Percentiles rank a stretch among this genome's conserved stretches.
Evolutionary conservation across 2,113 vertebrate genomes (phyloP).

Genomic region (mouse (Mus musculus)): DNA sequence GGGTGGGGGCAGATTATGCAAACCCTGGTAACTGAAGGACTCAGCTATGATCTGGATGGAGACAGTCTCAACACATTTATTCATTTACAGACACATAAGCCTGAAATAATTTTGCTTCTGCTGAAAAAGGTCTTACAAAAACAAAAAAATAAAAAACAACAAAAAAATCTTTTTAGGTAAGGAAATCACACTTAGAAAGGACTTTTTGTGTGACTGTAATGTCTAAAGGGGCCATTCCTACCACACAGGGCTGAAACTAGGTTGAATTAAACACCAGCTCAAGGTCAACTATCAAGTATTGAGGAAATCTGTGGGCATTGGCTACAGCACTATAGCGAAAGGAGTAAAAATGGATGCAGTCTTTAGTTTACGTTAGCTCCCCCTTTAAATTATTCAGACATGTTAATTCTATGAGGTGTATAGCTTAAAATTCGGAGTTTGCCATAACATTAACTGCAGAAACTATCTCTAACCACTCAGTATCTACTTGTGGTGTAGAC

Average conservation of each 20-base stretch:
- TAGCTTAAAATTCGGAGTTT: slow-evolving; percentile 26
- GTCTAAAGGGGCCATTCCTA: not conserved
- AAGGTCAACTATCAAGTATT: not conserved
- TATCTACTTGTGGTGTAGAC: not conserved
- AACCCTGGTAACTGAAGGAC: not conserved
- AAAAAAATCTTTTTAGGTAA: not conserved
- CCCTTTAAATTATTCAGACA: not conserved
- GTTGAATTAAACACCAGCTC: not conserved
- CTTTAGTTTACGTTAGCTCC: not conserved
- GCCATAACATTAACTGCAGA: not conserved
- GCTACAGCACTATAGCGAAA: not conserved
- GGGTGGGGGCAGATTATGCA: not conserved
- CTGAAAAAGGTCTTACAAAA: not conserved
- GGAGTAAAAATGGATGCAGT: not conserved
- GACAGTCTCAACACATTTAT: not conserved
- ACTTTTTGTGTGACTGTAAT: not conserved
- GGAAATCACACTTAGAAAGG: not conserved
- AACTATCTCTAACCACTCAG: slow-evolving; percentile 25
- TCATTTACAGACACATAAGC: not conserved
- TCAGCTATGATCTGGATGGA: not conserved
- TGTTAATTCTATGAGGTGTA: not conserved
- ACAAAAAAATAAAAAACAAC: not conserved
- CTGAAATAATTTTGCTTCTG: not conserved
- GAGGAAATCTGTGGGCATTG: not conserved
- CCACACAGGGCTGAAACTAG: not conserved